phyloP scores from a whole-genome alignment of 1,140 invertebrate genomes.

The Heliconius eleuchia region DNA sequence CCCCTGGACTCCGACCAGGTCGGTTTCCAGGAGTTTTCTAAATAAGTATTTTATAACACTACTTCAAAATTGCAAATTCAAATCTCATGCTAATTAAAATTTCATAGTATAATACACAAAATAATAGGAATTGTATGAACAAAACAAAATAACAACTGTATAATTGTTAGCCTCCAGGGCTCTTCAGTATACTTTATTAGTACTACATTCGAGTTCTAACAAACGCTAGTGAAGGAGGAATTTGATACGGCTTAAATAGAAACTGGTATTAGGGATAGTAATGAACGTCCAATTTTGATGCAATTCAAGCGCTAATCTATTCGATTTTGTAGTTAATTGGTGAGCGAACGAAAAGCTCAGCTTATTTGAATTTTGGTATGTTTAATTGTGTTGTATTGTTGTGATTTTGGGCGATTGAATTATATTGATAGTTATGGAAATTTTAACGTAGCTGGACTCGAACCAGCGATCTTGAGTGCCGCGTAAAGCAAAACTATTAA shows the following conservation, averaged over 20 bases:
- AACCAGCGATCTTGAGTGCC: too few species aligned
- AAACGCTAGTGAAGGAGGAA: conserved; percentile 16
- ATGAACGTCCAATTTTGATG: conserved; percentile 19
- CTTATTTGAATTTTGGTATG: neutral
- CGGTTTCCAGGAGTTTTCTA: too few species aligned
- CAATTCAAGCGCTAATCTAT: conserved; percentile 3
- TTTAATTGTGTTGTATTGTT: neutral
- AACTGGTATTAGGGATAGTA: conserved; percentile 7
- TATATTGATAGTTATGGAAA: too few species aligned
- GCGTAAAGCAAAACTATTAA: too few species aligned
- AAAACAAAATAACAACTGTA: neutral
- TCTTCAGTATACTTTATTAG: neutral
- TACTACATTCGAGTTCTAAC: conserved; percentile 1
- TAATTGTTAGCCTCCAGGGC: neutral
- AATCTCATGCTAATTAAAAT: too few species aligned
- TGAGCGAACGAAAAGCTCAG: neutral
- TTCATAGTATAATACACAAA: neutral
- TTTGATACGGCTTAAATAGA: conserved; percentile 15
- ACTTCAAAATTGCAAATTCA: too few species aligned
- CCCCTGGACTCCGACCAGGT: too few species aligned
- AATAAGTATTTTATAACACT: too few species aligned
- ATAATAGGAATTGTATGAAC: neutral
- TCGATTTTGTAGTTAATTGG: neutral
- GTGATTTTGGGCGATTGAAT: neutral
- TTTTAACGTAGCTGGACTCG: too few species aligned